Conservation (phyloP, 2,113 vertebrate genomes). For the Xenus cinereus region DNA sequence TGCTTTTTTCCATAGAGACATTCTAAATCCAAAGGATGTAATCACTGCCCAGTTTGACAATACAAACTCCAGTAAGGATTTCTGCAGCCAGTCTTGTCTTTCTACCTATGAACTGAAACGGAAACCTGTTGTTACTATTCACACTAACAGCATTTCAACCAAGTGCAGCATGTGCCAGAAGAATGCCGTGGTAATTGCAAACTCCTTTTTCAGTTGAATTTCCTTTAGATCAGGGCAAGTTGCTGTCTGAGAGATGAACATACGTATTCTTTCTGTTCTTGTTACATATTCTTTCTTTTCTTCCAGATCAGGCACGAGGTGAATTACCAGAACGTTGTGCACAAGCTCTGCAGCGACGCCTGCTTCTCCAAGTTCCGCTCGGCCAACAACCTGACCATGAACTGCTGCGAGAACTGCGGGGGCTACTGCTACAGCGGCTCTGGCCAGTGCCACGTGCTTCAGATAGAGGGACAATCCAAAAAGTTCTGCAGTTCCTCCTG, state of each 20-base stretch:
- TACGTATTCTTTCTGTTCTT: neutral
- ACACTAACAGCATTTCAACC: constrained; percentile 80
- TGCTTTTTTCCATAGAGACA: constrained; percentile 75
- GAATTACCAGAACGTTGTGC: constrained; percentile 86
- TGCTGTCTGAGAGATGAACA: neutral
- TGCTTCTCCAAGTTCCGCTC: constrained; percentile 93
- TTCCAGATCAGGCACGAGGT: constrained; percentile 91
- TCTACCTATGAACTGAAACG: constrained; percentile 84
- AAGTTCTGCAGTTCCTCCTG: constrained; percentile 89
- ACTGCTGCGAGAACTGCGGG: constrained; percentile 90
- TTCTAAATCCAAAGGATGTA: constrained; percentile 88
- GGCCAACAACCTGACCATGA: constrained; percentile 89
- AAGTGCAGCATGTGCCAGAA: constrained; percentile 95
- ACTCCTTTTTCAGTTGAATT: neutral
- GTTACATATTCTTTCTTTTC: neutral
- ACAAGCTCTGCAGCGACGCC: constrained; percentile 91
- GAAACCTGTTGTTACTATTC: constrained; percentile 75
- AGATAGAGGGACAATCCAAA: constrained; percentile 84
- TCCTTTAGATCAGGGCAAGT: neutral
- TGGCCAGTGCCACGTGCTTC: constrained; percentile 82
- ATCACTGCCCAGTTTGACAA: constrained; percentile 89
- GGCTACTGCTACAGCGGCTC: constrained; percentile 86
- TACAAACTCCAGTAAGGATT: constrained; percentile 84
- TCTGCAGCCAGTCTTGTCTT: constrained; percentile 92
- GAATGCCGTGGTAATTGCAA: constrained; percentile 79